Evolutionary conservation across 2,113 vertebrate species (phyloP), one percentile per base, ranked within the genome.

Genomic region (Puntigrus tetrazona): DNA sequence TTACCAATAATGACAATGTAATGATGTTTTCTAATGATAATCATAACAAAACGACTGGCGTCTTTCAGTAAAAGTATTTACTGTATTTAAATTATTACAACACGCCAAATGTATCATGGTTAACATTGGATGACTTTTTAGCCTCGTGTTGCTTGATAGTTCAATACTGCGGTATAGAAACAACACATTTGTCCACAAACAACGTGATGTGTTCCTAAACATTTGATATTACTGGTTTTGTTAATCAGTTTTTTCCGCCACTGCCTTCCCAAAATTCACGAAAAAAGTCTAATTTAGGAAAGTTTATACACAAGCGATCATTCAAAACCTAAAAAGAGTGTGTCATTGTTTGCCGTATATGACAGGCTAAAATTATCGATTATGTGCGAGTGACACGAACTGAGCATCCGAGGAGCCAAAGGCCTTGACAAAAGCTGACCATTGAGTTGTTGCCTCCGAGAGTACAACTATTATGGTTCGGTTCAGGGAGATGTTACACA

Each of bases 401-500:
- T 41, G 52, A 61, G 16, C 36, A 27, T 14, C 14, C 4, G 11
- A 70, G 61, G 16, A 38, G n/a, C 69, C 4, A 41, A 27, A 4
- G 38, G 27, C 36, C 45, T 59, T 13, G 65, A 50, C 75, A 73
- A 47, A 57, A 50, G 69, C 83, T 50, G 57, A 36, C 75, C 75
- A 78, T 16, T 38, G 31, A 22, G n/a, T 29, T 41, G 34, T 61
- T 61, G 57, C 76, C 36, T 78, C 25, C 22, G 22, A 61, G 76
- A 57, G 75, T 25, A 61, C 36, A 43, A 61, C 55, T 61, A 43
- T 61, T 18, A 78, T 20, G 36, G 55, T 78, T 61, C 55, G 14
- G 77, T 43, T 78, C 77, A 61, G 36, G 57, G 55, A 78, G 77
- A 78, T 61, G 77, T 61, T 78, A 29, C 55, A 63, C 55, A 78